These are phyloP conservation scores for Knipowitschia caucasica DNA, from an alignment of 2,797 vertebrate species.

Conservation along the genomic window DNA sequence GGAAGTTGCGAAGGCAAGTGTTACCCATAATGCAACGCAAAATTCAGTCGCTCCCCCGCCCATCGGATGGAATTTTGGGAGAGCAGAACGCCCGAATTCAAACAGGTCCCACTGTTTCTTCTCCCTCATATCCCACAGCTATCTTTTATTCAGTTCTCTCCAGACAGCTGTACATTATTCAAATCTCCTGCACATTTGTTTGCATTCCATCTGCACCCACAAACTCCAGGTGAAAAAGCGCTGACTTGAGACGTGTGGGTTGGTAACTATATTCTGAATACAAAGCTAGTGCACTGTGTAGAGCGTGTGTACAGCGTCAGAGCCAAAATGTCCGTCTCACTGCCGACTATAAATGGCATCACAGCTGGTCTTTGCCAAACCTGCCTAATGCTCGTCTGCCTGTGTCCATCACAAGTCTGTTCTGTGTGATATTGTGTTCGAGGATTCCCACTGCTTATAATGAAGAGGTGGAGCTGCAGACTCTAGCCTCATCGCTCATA, in stretches of 20 bases:
- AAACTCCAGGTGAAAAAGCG: slow-evolving; percentile 12
- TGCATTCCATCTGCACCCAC: slow-evolving; percentile 17
- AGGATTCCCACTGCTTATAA: slow-evolving; percentile 30
- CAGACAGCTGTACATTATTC: slow-evolving; percentile 21
- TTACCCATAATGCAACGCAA: too few species aligned
- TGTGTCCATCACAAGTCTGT: slow-evolving; percentile 29
- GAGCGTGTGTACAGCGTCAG: slow-evolving; percentile 3
- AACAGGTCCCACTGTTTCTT: slow-evolving; percentile 10
- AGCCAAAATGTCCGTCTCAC: slow-evolving; percentile 4
- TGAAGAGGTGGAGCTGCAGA: slow-evolving; percentile 2
- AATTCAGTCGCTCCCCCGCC: too few species aligned
- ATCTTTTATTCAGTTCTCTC: slow-evolving; percentile 34
- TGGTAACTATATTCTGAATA: slow-evolving; percentile 8
- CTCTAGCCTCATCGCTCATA: slow-evolving; percentile 21
- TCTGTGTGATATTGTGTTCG: slow-evolving; percentile 24
- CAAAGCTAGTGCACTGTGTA: neutral
- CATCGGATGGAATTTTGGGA: too few species aligned
- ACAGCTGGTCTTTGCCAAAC: slow-evolving; percentile 2
- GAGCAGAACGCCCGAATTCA: too few species aligned
- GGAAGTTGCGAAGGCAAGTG: too few species aligned
- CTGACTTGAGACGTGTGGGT: slow-evolving; percentile 11
- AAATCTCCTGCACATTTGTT: slow-evolving; percentile 27
- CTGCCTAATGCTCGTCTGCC: slow-evolving; percentile 3
- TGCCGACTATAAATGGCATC: slow-evolving; percentile 17
- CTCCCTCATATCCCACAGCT: slow-evolving; percentile 21